Conservation (phyloP, 2,797 vertebrate species). For the Ciconia nigra region DNA sequence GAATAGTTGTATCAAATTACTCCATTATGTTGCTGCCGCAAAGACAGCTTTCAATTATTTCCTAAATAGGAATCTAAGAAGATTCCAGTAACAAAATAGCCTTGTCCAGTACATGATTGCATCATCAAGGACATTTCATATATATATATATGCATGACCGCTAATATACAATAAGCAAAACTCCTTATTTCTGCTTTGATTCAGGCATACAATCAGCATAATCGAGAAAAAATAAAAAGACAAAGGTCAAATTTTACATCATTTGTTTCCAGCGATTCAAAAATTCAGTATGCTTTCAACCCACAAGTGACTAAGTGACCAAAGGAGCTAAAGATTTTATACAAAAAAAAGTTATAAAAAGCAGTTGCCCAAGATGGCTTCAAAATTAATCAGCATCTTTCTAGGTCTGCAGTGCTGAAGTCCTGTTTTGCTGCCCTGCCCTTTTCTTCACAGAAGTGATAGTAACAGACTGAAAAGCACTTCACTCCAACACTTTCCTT, state of each 20-base stretch:
- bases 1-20: constrained; percentile 36
- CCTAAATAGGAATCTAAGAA: constrained; percentile 55
- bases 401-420: constrained; percentile 16
- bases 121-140: not conserved
- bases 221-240: not conserved
- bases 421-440: constrained; percentile 51
- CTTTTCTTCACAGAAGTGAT: constrained; percentile 17
- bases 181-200: not conserved
- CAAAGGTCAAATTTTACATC: not conserved
- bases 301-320: not conserved
- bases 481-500: constrained; percentile 50
- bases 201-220: not conserved
- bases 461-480: constrained; percentile 23
- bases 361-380: constrained; percentile 20
- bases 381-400: constrained; percentile 47
- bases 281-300: not conserved
- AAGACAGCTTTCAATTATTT: constrained; percentile 53
- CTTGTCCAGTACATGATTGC: constrained; percentile 3
- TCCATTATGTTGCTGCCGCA: constrained; percentile 47
- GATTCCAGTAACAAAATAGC: constrained; percentile 55
- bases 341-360: not conserved
- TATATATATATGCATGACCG: not conserved
- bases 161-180: not conserved
- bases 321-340: not conserved
- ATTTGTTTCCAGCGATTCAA: not conserved